Percentiles rank a stretch among this genome's conserved stretches.
These are phyloP conservation scores for Sylvia atricapilla DNA, from an alignment of 2,113 vertebrate genomes.

Conservation along the genomic window DNA sequence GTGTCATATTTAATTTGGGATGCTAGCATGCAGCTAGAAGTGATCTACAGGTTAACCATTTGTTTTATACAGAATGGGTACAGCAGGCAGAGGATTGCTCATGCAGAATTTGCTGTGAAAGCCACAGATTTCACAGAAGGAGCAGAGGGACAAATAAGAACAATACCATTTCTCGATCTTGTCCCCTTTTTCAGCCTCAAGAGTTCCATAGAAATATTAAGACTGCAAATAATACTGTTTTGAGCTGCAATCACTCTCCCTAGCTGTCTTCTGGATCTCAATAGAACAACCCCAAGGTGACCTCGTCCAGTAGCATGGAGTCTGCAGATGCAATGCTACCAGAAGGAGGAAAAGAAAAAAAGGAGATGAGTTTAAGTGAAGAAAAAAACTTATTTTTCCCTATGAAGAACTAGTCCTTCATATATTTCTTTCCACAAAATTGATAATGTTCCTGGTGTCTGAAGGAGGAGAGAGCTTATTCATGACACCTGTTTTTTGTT, in stretches of 20 bases:
- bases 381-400: background rate
- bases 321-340: background rate
- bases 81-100: background rate
- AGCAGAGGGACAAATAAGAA: slow-evolving; percentile 11
- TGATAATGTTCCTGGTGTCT: background rate
- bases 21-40: slow-evolving; percentile 46
- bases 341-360: background rate
- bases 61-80: background rate
- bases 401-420: background rate
- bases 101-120: background rate
- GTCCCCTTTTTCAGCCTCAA: slow-evolving; percentile 1
- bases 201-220: slow-evolving; percentile 48
- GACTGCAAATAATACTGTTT: slow-evolving; percentile 19
- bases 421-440: background rate
- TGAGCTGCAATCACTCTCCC: slow-evolving; percentile 21
- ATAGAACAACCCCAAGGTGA: slow-evolving; percentile 34
- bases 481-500: background rate
- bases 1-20: slow-evolving; percentile 66
- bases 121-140: background rate
- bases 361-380: background rate
- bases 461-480: background rate
- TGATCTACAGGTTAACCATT: slow-evolving; percentile 59
- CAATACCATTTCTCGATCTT: background rate
- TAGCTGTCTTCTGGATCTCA: slow-evolving; percentile 7
- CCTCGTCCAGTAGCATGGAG: slow-evolving; percentile 1